Conservation (phyloP, 30 jellyfish, hydroid and myxozoan species). For the Phacellophora camtschatica region DNA sequence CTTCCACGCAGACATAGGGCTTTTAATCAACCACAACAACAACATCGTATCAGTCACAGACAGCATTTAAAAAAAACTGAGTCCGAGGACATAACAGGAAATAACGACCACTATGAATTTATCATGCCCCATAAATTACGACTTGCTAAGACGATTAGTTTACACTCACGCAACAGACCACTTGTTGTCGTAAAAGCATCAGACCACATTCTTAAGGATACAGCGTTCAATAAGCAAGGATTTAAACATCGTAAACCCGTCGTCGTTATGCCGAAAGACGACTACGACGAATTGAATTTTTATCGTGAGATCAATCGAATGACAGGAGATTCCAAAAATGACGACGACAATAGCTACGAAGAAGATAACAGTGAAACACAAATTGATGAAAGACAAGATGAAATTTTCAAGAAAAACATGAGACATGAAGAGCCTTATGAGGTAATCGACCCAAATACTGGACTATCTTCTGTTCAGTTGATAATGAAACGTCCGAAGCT, state of each 20-base stretch:
- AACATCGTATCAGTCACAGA: not conserved
- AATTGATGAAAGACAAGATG: too few relatives aligned
- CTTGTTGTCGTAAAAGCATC: slow-evolving; percentile 27
- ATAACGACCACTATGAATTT: slow-evolving; percentile 22
- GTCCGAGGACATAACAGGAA: not conserved
- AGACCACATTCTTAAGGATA: slow-evolving; percentile 29
- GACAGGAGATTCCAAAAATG: slow-evolving; percentile 36
- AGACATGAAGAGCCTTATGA: slow-evolving; percentile 49
- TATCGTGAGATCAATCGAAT: slow-evolving; percentile 52
- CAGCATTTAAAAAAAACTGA: not conserved
- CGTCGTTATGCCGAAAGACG: slow-evolving; percentile 63
- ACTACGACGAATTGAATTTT: slow-evolving; percentile 54
- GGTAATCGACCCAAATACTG: slow-evolving; percentile 10
- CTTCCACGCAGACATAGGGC: not conserved
- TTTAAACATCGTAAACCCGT: slow-evolving; percentile 24
- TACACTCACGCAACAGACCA: slow-evolving; percentile 28
- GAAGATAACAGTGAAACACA: not conserved
- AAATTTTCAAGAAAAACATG: not conserved
- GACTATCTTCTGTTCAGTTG: not conserved
- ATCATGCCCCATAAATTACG: slow-evolving; percentile 41
- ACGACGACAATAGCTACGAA: not conserved
- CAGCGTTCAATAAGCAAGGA: slow-evolving; percentile 2
- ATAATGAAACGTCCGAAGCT: slow-evolving; percentile 17
- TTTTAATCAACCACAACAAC: not conserved
- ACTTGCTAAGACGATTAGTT: not conserved